phyloP scores from a whole-genome alignment of 1,140 invertebrate species.

The Augochlora pura region DNA sequence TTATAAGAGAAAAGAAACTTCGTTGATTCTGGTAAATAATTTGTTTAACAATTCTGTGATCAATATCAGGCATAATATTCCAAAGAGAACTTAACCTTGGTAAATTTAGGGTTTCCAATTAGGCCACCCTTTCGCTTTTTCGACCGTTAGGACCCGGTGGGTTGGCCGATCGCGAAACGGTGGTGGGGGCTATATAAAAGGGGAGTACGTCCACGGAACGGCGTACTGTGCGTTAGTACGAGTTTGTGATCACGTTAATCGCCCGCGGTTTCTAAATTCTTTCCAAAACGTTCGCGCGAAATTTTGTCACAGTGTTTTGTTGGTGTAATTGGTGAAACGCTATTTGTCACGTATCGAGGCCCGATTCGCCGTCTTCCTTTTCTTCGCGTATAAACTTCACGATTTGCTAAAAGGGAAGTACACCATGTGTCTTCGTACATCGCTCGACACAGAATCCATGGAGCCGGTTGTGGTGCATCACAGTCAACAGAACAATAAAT shows the following conservation, averaged over 20 bases:
- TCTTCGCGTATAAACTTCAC: background rate
- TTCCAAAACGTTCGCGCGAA: background rate
- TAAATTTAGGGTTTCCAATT: conserved; percentile 25
- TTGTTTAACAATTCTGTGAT: background rate
- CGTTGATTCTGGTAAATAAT: too few species aligned
- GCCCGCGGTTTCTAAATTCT: conserved; percentile 4
- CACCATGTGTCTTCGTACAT: conserved; percentile 71
- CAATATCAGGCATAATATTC: background rate
- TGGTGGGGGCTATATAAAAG: conserved; percentile 42
- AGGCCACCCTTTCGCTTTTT: conserved; percentile 2
- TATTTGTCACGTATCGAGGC: background rate
- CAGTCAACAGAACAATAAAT: conserved; percentile 40
- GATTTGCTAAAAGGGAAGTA: background rate
- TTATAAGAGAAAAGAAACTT: too few species aligned
- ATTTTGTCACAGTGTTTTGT: background rate
- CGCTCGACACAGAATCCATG: conserved; percentile 48
- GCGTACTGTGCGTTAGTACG: conserved; percentile 36
- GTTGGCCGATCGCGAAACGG: conserved; percentile 19
- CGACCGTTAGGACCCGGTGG: conserved; percentile 2
- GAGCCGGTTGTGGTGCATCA: conserved; percentile 41
- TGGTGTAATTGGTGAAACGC: background rate
- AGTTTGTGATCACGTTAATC: background rate
- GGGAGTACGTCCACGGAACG: conserved; percentile 28
- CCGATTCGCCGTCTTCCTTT: too few species aligned
- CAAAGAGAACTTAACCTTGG: conserved; percentile 1